Conservation (phyloP, 2,797 vertebrate species). For the Anabas testudineus region DNA sequence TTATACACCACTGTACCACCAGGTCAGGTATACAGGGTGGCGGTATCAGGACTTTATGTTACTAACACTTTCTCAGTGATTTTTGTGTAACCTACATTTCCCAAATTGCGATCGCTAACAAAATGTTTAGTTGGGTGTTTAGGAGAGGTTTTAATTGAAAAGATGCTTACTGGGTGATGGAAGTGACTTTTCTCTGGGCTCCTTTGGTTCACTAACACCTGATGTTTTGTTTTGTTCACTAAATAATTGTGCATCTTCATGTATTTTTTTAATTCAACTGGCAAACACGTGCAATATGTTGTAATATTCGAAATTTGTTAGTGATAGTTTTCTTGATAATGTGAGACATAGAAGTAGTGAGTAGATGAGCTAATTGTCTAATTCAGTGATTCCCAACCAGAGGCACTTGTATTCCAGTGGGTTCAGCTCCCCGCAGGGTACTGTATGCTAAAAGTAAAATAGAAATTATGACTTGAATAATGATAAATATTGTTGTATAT, state of each 20-base stretch:
- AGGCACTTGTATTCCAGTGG: not conserved
- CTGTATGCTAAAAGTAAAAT: not conserved
- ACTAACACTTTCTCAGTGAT: slow-evolving; percentile 67
- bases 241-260: not conserved
- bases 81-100: slow-evolving; percentile 23
- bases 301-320: slow-evolving; percentile 4
- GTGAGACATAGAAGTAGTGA: not conserved
- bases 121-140: slow-evolving; percentile 14
- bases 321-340: slow-evolving; percentile 4
- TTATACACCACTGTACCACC: slow-evolving; percentile 72
- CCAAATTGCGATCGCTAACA: slow-evolving; percentile 42
- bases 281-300: not conserved
- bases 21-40: slow-evolving; percentile 76
- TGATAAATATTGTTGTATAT: not conserved
- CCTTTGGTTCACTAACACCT: slow-evolving; percentile 43
- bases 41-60: slow-evolving; percentile 30
- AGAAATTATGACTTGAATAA: not conserved
- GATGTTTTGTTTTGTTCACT: slow-evolving; percentile 49
- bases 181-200: slow-evolving; percentile 22
- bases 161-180: slow-evolving; percentile 12
- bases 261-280: not conserved
- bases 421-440: not conserved
- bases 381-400: slow-evolving; percentile 51
- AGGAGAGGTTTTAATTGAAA: slow-evolving; percentile 17
- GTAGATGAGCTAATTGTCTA: not conserved